Conservation (phyloP, 2,888 invertebrate species). For the Apodemia mormo region DNA sequence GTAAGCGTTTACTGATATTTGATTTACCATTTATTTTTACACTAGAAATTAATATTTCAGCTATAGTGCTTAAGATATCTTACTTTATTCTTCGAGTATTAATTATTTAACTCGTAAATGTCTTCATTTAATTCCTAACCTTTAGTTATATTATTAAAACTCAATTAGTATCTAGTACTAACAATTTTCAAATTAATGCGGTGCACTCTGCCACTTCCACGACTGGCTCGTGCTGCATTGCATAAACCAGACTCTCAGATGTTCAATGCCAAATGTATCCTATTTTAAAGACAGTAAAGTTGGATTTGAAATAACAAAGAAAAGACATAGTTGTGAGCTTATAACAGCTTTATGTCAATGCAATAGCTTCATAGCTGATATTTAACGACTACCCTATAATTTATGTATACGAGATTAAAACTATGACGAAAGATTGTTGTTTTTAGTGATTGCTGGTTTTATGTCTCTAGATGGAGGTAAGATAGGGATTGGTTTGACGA, state of each 20-base stretch:
- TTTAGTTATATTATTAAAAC: background rate
- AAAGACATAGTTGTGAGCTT: constrained; percentile 36
- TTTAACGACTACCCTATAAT: constrained; percentile 65
- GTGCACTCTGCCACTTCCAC: background rate
- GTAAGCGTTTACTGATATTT: too few species aligned
- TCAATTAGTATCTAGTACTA: background rate
- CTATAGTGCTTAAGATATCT: too few species aligned
- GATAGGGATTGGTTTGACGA: constrained; percentile 34
- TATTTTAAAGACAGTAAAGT: constrained; percentile 43
- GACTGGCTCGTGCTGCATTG: constrained; percentile 57
- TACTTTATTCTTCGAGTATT: background rate
- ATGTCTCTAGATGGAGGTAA: constrained; percentile 36
- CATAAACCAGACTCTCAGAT: constrained; percentile 52
- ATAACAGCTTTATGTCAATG: constrained; percentile 67
- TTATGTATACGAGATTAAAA: constrained; percentile 69
- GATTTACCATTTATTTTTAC: too few species aligned
- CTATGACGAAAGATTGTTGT: constrained; percentile 57
- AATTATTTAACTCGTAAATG: background rate
- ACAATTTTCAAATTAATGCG: constrained; percentile 4
- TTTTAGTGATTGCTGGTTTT: constrained; percentile 48
- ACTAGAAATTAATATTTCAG: too few species aligned
- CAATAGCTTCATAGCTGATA: constrained; percentile 70
- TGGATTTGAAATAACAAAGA: constrained; percentile 33
- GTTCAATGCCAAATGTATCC: constrained; percentile 37
- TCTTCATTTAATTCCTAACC: background rate